Evolutionary conservation across 2,888 invertebrate genomes (phyloP).

Genomic region (Anticlea derivata): DNA sequence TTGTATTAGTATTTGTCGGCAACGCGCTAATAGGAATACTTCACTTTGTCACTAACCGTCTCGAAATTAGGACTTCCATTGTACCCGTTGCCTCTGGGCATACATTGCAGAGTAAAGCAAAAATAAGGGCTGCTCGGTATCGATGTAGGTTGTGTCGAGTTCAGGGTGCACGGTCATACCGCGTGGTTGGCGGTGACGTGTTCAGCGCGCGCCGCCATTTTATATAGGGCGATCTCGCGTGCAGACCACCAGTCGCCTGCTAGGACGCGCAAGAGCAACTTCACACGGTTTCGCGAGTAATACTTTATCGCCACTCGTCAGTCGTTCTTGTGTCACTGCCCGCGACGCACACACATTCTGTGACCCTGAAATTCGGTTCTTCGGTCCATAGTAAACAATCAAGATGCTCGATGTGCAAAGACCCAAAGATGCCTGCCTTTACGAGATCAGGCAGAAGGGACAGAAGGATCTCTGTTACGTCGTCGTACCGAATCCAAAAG

Average conservation of each 20-base stretch:
- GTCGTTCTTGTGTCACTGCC: conserved; percentile 54
- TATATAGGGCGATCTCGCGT: conserved; percentile 78
- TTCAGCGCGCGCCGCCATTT: conserved; percentile 74
- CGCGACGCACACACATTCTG: conserved; percentile 49
- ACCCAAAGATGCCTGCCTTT: conserved; percentile 83
- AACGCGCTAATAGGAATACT: too few species aligned
- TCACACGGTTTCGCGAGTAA: conserved; percentile 38
- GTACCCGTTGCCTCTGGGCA: conserved; percentile 18
- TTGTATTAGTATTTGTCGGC: conserved; percentile 20
- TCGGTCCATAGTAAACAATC: conserved; percentile 39
- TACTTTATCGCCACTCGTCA: conserved; percentile 55
- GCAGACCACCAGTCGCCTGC: conserved; percentile 87
- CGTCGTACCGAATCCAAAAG: conserved; percentile 87
- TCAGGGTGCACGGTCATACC: conserved; percentile 72
- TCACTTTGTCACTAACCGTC: conserved; percentile 21
- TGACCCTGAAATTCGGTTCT: conserved; percentile 55
- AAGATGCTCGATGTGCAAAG: conserved; percentile 72
- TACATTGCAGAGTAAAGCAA: conserved; percentile 24
- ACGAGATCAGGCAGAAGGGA: conserved; percentile 87
- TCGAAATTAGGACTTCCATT: conserved; percentile 23
- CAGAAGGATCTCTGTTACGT: conserved; percentile 87
- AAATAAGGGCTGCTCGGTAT: conserved; percentile 63
- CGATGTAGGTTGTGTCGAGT: conserved; percentile 65
- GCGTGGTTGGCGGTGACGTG: conserved; percentile 78
- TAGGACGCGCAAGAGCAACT: conserved; percentile 63